Evolutionary conservation across 2,797 vertebrate species (phyloP).

Genomic region (Cossypha heuglini): DNA sequence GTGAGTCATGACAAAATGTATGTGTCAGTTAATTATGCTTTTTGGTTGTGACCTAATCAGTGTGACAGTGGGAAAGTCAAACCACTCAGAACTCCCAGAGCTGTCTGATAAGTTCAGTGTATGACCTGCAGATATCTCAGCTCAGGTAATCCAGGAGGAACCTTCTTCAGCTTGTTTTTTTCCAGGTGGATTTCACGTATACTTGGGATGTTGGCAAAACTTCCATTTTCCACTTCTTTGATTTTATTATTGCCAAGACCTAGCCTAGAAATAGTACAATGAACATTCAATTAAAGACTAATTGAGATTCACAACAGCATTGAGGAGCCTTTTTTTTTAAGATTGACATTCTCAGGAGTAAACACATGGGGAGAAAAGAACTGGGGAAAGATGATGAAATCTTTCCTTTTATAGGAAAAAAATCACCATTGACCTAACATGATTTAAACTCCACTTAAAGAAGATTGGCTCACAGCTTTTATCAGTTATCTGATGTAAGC

Average conservation of each 20-base stretch:
- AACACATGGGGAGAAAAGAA: not conserved
- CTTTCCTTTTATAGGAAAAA: not conserved
- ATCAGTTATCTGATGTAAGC: not conserved
- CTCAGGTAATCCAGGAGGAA: conserved; percentile 86
- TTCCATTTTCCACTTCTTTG: conserved; percentile 93
- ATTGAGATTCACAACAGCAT: not conserved
- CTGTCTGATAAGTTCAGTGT: not conserved
- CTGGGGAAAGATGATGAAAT: not conserved
- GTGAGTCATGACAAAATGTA: not conserved
- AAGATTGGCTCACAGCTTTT: not conserved
- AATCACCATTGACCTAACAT: not conserved
- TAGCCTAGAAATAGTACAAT: conserved; percentile 78
- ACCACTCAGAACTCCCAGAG: not conserved
- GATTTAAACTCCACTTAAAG: not conserved
- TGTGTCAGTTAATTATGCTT: not conserved
- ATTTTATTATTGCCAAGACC: conserved; percentile 93
- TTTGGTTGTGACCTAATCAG: not conserved
- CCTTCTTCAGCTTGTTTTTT: conserved; percentile 90
- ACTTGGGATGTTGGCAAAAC: conserved; percentile 82
- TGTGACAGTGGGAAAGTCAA: not conserved
- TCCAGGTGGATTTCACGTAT: conserved; percentile 91
- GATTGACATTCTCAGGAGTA: not conserved
- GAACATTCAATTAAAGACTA: not conserved
- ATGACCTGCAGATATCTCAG: conserved; percentile 92
- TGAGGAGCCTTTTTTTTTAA: not conserved